These are phyloP conservation scores for Paracentrotus lividus DNA, from an alignment of 53 echinoderm and acorn worm species.

Conservation along the genomic window DNA sequence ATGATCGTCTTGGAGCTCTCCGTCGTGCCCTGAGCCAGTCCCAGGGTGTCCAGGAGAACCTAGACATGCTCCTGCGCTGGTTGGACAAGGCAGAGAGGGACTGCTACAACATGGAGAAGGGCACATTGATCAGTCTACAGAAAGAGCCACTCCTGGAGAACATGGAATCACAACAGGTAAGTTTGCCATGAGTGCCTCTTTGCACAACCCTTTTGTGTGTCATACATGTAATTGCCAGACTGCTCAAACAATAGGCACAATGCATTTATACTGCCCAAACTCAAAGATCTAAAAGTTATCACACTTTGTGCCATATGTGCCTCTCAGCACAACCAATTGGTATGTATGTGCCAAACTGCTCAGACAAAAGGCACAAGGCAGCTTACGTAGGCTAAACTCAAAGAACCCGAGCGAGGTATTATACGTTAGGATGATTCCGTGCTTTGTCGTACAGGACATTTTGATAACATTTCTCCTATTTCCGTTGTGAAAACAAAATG, in stretches of 20 bases:
- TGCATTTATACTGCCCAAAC: neutral
- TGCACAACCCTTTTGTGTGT: neutral
- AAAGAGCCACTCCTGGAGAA: slow-evolving; percentile 94
- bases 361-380: too few relatives aligned
- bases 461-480: too few relatives aligned
- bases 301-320: too few relatives aligned
- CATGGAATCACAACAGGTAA: slow-evolving; percentile 86
- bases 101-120: slow-evolving; percentile 91
- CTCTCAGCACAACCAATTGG: too few relatives aligned
- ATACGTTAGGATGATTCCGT: too few relatives aligned
- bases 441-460: too few relatives aligned
- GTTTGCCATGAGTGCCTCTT: neutral
- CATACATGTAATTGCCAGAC: neutral
- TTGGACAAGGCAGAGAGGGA: slow-evolving; percentile 95
- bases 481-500: too few relatives aligned
- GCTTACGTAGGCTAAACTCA: too few relatives aligned
- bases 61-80: slow-evolving; percentile 93
- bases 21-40: slow-evolving; percentile 88
- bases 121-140: slow-evolving; percentile 89
- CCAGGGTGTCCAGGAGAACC: slow-evolving; percentile 88
- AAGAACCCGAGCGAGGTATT: too few relatives aligned
- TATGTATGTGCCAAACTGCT: too few relatives aligned
- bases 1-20: slow-evolving; percentile 83
- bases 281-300: neutral
- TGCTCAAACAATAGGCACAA: too few relatives aligned